A percentile compares a stretch with the other conserved stretches of the same genome.
Evolutionary conservation across 2,797 vertebrate genomes (phyloP).

Genomic region (Orestias chungarensis): DNA sequence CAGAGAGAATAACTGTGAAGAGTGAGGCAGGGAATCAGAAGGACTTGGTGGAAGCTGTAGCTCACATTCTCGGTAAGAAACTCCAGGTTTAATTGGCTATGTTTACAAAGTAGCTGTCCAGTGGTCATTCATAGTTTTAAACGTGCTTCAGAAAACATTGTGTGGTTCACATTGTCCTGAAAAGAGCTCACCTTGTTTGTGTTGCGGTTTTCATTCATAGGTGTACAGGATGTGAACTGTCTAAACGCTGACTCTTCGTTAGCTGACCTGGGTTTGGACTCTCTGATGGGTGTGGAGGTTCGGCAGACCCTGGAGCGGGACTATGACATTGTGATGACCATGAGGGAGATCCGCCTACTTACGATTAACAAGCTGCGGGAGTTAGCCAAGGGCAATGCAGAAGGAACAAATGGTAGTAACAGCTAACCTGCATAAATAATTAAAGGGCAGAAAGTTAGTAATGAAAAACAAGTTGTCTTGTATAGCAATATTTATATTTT

Average conservation of each 20-base stretch:
- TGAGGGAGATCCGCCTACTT: conserved; percentile 92
- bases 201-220: conserved; percentile 60
- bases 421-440: neutral
- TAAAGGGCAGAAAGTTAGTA: neutral
- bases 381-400: conserved; percentile 76
- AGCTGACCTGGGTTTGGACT: conserved; percentile 94
- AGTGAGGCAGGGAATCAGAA: conserved; percentile 72
- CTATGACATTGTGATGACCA: conserved; percentile 89
- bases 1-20: conserved; percentile 81
- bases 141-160: no score
- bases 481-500: no score
- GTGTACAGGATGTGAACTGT: conserved; percentile 86
- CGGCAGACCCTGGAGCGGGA: conserved; percentile 93
- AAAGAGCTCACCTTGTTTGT: neutral
- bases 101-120: no score
- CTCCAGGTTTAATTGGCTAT: neutral
- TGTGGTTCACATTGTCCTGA: neutral
- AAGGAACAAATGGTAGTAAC: conserved; percentile 68
- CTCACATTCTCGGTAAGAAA: conserved; percentile 90
- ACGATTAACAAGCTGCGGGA: conserved; percentile 89
- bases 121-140: no score
- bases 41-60: conserved; percentile 88
- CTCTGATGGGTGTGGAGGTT: conserved; percentile 97
- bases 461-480: neutral
- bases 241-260: conserved; percentile 87